Evolutionary conservation across 2,797 vertebrate genomes (phyloP), one percentile per base, ranked within the genome.

Genomic region (Percopsis omiscomaycus): DNA sequence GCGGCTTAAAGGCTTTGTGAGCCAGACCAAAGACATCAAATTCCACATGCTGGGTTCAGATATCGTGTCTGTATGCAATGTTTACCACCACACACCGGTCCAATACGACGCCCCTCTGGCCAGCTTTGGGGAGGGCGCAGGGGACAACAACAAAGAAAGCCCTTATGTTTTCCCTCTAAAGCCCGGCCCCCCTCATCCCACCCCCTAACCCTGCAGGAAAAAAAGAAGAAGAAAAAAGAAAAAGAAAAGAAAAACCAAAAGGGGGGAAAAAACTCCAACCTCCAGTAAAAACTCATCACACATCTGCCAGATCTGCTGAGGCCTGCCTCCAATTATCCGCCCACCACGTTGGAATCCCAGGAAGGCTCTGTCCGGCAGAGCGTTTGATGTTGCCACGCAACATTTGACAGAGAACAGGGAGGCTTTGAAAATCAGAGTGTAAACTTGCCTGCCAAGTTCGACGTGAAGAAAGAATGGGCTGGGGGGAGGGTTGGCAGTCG

Each of bases 361-460:
- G 86, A 90, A 88, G 84, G 77, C 82, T 89, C 85, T 82, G 91
- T 89, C 85, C 91, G 87, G 80, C 87, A 49, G 78, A 85, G 83
- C 79, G 84, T 91, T 91, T 92, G 89, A 91, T 89, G 90, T 90
- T 88, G 87, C 88, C 91, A 89, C 80, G 86, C 90, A 89, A 89
- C 88, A 88, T 88, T 92, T 92, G 90, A 92, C 88, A 79, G 87
- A 87, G 88, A 90, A 87, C 89, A 91, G 89, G 86, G 84, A 79
- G 68, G 89, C 89, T 89, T 90, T 92, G 86, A 90, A 87, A 89
- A 83, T 77, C 79, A 54, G 78, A 86, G 88, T 76, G 84, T 89
- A 88, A 90, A 91, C 86, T 85, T 68, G 79, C 84, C 85, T 87
- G 90, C 86, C 88, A 87, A 86, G 86, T 86, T 90, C 84, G 84